These are phyloP conservation scores for Danio albolineatus DNA, from an alignment of 2,797 vertebrate genomes.

Conservation along the genomic window DNA sequence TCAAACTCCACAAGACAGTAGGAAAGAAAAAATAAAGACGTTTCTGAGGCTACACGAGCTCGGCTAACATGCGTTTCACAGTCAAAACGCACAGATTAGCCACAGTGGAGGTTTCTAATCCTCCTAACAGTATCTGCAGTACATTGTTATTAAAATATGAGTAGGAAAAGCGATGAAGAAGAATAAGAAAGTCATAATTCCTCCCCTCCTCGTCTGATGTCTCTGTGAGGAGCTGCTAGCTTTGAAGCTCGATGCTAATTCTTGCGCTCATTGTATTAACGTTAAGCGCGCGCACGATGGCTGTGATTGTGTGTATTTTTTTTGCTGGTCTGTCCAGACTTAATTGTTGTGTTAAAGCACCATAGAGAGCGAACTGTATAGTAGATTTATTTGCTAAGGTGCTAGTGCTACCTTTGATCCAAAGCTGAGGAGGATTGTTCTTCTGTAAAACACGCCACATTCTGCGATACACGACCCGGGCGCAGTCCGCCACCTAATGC, in stretches of 20 bases:
- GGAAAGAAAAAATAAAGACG: not conserved
- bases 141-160: not conserved
- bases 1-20: not conserved
- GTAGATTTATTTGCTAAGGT: not conserved
- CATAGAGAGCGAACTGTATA: not conserved
- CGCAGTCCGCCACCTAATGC: constrained; percentile 13
- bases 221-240: not conserved
- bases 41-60: not conserved
- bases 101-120: not conserved
- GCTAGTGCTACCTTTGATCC: constrained; percentile 13
- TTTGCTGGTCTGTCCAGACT: not conserved
- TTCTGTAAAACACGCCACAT: constrained; percentile 5
- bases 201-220: not conserved
- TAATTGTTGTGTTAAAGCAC: not conserved
- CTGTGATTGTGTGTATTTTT: not conserved
- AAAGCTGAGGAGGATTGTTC: not conserved
- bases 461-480: not conserved
- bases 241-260: not conserved
- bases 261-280: constrained; percentile 4
- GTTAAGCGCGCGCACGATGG: not conserved
- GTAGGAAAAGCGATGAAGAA: not conserved
- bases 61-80: constrained; percentile 9
- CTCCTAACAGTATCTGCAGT: not conserved
- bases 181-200: not conserved
- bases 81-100: not conserved